Evolutionary conservation across 1,140 invertebrate species (phyloP), one percentile per base, ranked within the genome.

Genomic region (Drosophila orosa): DNA sequence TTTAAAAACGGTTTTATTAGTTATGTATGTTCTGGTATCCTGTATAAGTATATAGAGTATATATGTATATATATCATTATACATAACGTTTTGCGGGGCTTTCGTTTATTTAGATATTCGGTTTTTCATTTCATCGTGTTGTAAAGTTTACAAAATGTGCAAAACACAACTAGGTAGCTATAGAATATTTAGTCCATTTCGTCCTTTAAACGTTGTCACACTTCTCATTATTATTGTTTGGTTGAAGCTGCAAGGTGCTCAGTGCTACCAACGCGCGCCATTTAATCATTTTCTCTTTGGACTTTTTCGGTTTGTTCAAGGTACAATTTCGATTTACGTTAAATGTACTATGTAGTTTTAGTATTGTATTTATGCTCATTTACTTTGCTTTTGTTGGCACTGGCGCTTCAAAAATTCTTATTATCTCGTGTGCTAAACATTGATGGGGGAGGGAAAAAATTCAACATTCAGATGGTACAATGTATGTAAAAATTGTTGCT

Each of bases 121-220:
- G 44, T 39, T 75, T 72, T 57, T 37, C 48, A 31, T 59, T 48
- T 65, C 54, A 40, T 62, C 22, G 84, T 86, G 84, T 87, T 87
- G 83, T 87, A 87, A 87, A 87, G 74, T 87, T 83, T 87, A 87
- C 84, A 87, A 87, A 87, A 87, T 87, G 83, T 87, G 83, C 84
- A 87, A 87, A 87, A 87, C 83, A 89, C 83, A 87, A 87, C 84
- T 83, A 82, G 62, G 60, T 86, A 63, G 75, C 79, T 79, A 68
- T 68, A 74, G 48, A 76, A 72, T 72, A 62, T 54, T 56, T 72
- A 62, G 48, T 56, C 48, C 29, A 33, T 52, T 50, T 52, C 69
- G 29, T 47, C 22, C 44, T 10, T 45, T 25, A 25, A 60, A 50
- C 42, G 19, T 24, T 44, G 42, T 22, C 42, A 44, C 47, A 19